Evolutionary conservation across 2,113 vertebrate genomes (phyloP).

Genomic region (Hippocampus zosterae): DNA sequence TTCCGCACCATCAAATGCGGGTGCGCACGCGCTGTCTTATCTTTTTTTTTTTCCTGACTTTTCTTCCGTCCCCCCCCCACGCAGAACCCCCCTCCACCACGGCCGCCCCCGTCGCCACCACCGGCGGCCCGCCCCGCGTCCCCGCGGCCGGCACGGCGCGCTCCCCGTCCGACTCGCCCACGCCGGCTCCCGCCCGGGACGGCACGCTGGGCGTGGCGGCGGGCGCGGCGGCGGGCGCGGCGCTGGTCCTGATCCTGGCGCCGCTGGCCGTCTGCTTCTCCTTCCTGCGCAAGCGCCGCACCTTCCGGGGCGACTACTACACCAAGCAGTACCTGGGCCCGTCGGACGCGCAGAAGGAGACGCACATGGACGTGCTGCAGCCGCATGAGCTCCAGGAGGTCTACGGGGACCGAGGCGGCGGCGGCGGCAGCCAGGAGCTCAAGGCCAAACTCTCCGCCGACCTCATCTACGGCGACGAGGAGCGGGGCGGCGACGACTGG

Average conservation of each 20-base stretch:
- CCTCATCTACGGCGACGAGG: slow-evolving; percentile 83
- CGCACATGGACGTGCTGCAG: slow-evolving; percentile 92
- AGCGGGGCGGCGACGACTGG: slow-evolving; percentile 75
- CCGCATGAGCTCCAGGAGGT: slow-evolving; percentile 89
- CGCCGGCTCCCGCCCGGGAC: slow-evolving; percentile 79
- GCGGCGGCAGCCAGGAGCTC: slow-evolving; percentile 86
- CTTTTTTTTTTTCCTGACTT: too few relatives aligned
- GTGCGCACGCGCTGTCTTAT: too few relatives aligned
- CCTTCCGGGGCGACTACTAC: slow-evolving; percentile 97
- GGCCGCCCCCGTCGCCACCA: slow-evolving; percentile 79
- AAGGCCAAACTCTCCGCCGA: slow-evolving; percentile 84
- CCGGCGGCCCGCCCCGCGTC: slow-evolving; percentile 57
- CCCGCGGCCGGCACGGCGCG: slow-evolving; percentile 74
- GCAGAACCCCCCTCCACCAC: slow-evolving; percentile 93
- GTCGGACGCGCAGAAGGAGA: slow-evolving; percentile 96
- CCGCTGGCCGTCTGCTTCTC: slow-evolving; percentile 78
- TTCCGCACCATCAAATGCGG: too few relatives aligned
- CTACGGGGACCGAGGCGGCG: slow-evolving; percentile 85
- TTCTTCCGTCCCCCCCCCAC: slow-evolving; percentile 13
- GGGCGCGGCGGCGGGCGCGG: slow-evolving; percentile 85
- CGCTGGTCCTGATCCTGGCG: slow-evolving; percentile 84
- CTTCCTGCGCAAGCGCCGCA: slow-evolving; percentile 87
- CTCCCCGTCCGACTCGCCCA: slow-evolving; percentile 79
- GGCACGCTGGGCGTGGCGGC: slow-evolving; percentile 84
- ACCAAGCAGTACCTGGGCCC: slow-evolving; percentile 97